Conservation (phyloP, 2,113 vertebrate species). For the Trogon surrucura region DNA sequence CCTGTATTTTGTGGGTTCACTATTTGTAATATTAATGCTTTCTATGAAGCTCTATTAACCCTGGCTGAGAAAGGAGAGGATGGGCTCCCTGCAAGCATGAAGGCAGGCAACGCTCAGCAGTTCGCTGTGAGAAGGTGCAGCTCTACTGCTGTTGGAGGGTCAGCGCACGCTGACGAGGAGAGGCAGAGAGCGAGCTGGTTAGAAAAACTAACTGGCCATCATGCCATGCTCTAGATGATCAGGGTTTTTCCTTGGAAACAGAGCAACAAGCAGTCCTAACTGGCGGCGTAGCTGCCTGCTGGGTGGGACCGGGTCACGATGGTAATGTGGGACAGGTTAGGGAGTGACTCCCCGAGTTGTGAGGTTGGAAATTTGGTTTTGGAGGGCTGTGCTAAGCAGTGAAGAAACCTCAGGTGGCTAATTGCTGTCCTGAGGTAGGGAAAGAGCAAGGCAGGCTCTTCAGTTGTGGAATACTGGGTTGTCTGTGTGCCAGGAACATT, state of each 20-base stretch:
- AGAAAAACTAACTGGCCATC: neutral
- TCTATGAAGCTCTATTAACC: neutral
- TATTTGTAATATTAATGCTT: neutral
- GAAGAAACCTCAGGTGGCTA: neutral
- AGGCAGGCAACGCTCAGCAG: rapidly evolving
- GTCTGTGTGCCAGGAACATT: rapidly evolving
- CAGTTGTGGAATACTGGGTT: neutral
- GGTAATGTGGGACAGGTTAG: neutral
- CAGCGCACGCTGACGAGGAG: neutral
- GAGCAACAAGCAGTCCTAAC: neutral
- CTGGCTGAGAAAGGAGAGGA: neutral
- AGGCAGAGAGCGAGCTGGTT: neutral
- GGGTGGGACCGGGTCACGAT: neutral
- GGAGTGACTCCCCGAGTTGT: neutral
- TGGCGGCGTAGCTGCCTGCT: neutral
- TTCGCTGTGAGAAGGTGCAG: neutral
- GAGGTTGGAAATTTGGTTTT: neutral
- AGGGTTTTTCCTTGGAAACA: neutral
- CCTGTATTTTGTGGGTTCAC: neutral
- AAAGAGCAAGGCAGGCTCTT: neutral
- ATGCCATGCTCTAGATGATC: rapidly evolving
- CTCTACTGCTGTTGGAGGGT: neutral
- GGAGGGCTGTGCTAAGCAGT: neutral
- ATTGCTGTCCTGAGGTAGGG: neutral
- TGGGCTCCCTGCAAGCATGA: neutral